Conservation (phyloP, 2,797 vertebrate genomes). For the Bufotes viridis region DNA sequence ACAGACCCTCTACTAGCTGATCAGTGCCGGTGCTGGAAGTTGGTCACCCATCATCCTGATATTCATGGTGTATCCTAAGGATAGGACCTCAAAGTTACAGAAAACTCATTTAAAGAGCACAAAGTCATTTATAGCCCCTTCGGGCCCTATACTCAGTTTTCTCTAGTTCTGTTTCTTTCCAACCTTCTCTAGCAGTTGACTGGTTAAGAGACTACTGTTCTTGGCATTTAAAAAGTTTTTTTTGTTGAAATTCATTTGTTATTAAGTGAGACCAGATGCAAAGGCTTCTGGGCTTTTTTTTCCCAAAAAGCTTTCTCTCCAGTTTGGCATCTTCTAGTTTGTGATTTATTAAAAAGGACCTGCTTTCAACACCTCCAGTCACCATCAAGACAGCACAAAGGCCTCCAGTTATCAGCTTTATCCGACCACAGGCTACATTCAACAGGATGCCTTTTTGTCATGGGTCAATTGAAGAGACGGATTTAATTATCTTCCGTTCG, state of each 20-base stretch:
- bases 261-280: slow-evolving; percentile 2
- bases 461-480: slow-evolving; percentile 1
- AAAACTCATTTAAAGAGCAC: neutral
- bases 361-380: slow-evolving; percentile 36
- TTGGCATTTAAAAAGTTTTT: neutral
- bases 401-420: slow-evolving; percentile 5
- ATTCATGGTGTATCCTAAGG: no score
- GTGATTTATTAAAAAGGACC: neutral
- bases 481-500: slow-evolving; percentile 2
- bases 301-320: neutral
- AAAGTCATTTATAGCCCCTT: neutral
- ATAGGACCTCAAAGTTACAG: neutral
- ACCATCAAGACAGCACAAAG: slow-evolving; percentile 27
- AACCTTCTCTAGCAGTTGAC: neutral
- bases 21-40: no score
- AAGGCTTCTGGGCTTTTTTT: neutral
- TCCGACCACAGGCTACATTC: neutral
- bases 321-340: slow-evolving; percentile 27
- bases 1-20: no score
- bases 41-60: no score
- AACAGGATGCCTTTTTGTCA: slow-evolving; percentile 26
- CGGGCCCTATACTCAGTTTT: neutral
- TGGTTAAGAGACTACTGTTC: neutral
- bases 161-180: neutral
- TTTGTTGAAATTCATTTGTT: neutral